Conservation (phyloP, 2,797 vertebrate species). For the Orientallactaga sibirica region DNA sequence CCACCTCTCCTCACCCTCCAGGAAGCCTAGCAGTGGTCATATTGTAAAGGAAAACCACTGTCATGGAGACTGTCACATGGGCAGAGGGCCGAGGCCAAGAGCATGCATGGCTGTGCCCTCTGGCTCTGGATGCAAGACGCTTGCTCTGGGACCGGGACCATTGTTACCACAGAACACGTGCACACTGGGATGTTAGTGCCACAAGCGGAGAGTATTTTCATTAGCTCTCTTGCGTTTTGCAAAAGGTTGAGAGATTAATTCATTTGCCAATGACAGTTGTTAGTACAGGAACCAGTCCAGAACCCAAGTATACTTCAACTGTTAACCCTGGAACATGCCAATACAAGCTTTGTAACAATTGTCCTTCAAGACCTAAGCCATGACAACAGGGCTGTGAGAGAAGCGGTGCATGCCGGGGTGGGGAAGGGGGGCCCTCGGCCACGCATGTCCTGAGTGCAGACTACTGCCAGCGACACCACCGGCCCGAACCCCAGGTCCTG, state of each 20-base stretch:
- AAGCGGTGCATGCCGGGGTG: neutral
- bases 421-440: neutral
- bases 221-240: slow-evolving; percentile 64
- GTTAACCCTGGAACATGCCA: neutral
- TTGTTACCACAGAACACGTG: slow-evolving; percentile 33
- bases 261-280: slow-evolving; percentile 69
- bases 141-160: neutral
- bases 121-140: neutral
- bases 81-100: neutral
- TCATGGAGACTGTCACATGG: neutral
- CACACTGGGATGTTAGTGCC: slow-evolving; percentile 54
- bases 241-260: slow-evolving; percentile 70
- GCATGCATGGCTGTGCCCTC: neutral
- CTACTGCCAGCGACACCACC: neutral
- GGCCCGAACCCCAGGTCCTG: neutral
- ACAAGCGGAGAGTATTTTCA: slow-evolving; percentile 32
- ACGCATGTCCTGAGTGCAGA: neutral
- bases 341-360: slow-evolving; percentile 30
- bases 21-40: neutral
- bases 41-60: slow-evolving; percentile 33
- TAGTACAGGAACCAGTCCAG: slow-evolving; percentile 68
- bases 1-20: slow-evolving; percentile 34
- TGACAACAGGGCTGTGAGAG: neutral
- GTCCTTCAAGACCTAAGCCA: neutral
- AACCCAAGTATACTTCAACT: slow-evolving; percentile 37